A percentile compares a stretch with the other conserved stretches of the same genome.
phyloP scores from a whole-genome alignment of 2,888 invertebrate genomes.

The Eupithecia subumbrata region DNA sequence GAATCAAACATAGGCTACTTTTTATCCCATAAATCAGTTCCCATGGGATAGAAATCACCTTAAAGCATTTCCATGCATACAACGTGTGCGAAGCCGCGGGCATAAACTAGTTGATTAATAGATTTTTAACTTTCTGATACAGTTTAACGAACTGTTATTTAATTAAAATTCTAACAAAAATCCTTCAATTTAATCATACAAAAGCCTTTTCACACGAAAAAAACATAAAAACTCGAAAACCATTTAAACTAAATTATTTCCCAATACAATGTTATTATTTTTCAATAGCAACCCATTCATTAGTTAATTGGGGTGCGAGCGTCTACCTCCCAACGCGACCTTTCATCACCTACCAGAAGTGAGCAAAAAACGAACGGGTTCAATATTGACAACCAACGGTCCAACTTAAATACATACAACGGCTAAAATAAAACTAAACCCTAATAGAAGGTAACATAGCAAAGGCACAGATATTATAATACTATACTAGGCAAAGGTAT shows the following conservation, averaged over 20 bases:
- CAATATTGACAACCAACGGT: conserved; percentile 42
- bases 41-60: too few species aligned
- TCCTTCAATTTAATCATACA: background rate
- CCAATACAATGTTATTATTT: conserved; percentile 31
- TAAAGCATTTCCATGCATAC: too few species aligned
- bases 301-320: conserved; percentile 60
- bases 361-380: conserved; percentile 61
- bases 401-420: background rate
- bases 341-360: conserved; percentile 53
- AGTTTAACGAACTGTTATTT: background rate
- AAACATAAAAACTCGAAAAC: conserved; percentile 12
- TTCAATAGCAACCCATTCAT: conserved; percentile 50
- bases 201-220: background rate
- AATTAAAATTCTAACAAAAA: background rate
- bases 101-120: too few species aligned
- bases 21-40: too few species aligned
- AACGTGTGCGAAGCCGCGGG: too few species aligned
- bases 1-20: too few species aligned
- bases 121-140: background rate
- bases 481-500: too few species aligned
- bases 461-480: too few species aligned
- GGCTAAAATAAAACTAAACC: background rate
- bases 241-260: conserved; percentile 20
- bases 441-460: too few species aligned
- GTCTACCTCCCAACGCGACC: conserved; percentile 62